A percentile compares a stretch with the other conserved stretches of the same genome.
Conservation (phyloP, 2,113 vertebrate genomes). For the Helogale parvula region DNA sequence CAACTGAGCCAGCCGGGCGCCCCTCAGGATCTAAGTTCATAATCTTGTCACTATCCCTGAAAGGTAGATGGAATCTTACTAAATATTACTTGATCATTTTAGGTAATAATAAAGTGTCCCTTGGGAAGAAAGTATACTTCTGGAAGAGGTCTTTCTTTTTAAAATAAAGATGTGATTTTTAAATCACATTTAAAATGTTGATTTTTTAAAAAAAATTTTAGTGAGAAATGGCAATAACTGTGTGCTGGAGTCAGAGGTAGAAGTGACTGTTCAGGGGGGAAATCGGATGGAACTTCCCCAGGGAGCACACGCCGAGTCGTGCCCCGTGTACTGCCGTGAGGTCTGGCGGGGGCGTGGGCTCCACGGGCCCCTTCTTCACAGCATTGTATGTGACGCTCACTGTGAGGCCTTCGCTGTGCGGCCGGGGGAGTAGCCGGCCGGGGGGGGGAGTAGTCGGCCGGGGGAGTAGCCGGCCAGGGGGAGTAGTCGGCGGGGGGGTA, state of each 20-base stretch:
- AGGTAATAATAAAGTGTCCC: neutral
- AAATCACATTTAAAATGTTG: neutral
- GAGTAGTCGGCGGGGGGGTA: neutral
- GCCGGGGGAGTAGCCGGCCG: no score
- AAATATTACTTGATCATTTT: neutral
- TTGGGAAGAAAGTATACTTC: neutral
- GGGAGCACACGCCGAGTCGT: neutral
- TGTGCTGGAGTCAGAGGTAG: neutral
- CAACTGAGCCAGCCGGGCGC: neutral
- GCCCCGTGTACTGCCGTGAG: neutral
- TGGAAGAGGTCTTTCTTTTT: neutral
- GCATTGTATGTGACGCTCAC: no score
- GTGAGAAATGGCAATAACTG: neutral
- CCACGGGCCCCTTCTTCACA: no score
- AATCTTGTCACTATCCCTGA: neutral
- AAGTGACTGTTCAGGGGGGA: neutral
- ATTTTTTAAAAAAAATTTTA: neutral
- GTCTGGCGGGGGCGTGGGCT: neutral
- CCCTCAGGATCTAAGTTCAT: neutral
- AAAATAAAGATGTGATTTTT: constrained; percentile 2
- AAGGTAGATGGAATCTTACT: neutral
- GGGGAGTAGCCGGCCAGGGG: neutral
- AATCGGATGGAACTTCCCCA: neutral
- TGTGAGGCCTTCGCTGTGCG: no score
- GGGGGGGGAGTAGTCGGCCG: no score